Conservation (phyloP, 2,888 invertebrate species). For the Tholera decimalis region DNA sequence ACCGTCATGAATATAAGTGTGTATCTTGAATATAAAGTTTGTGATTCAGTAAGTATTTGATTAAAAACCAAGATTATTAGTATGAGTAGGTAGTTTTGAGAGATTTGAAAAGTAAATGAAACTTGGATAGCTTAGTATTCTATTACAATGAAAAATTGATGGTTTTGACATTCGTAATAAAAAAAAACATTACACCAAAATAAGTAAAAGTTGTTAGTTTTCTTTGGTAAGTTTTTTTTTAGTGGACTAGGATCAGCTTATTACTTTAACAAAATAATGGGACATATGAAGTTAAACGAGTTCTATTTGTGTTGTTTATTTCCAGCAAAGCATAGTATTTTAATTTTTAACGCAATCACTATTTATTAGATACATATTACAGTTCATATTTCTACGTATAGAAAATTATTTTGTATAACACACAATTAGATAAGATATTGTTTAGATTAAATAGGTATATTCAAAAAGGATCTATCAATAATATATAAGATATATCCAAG, state of each 20-base stretch:
- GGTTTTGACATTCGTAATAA: too few species aligned
- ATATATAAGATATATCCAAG: slow-evolving; percentile 52
- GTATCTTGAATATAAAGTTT: slow-evolving; percentile 46
- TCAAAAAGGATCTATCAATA: slow-evolving; percentile 49
- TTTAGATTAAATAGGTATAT: slow-evolving; percentile 54
- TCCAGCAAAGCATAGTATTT: slow-evolving; percentile 18
- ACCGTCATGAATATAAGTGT: slow-evolving; percentile 54
- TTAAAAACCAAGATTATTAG: slow-evolving; percentile 8
- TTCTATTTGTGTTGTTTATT: slow-evolving; percentile 19
- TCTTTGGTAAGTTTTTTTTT: not conserved
- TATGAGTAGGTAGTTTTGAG: slow-evolving; percentile 3
- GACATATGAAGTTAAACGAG: not conserved
- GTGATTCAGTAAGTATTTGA: slow-evolving; percentile 47
- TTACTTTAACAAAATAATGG: not conserved
- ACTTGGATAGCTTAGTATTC: not conserved
- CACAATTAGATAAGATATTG: slow-evolving; percentile 27
- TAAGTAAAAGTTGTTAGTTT: too few species aligned
- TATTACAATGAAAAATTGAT: too few species aligned
- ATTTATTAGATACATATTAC: slow-evolving; percentile 21
- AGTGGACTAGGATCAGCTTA: not conserved
- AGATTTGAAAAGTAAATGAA: not conserved
- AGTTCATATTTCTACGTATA: slow-evolving; percentile 2
- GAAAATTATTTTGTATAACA: slow-evolving; percentile 26
- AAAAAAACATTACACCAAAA: too few species aligned
- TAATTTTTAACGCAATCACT: slow-evolving; percentile 14